phyloP scores from a whole-genome alignment of 2,797 vertebrate species.

The Antennarius maculatus region DNA sequence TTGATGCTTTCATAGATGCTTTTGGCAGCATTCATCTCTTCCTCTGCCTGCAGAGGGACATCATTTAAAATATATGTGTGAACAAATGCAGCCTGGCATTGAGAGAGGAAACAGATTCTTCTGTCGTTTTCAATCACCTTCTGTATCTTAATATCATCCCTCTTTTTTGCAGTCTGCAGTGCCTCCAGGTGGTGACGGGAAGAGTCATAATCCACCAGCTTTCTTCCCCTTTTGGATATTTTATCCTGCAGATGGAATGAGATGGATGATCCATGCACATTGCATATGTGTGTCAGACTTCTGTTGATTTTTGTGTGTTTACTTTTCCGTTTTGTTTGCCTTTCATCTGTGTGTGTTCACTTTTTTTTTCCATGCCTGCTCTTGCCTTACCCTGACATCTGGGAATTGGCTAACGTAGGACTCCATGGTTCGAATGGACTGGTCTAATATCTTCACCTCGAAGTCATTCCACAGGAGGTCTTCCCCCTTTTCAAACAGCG shows the following conservation, averaged over 20 bases:
- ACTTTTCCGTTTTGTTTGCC: constrained; percentile 24
- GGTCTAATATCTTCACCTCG: constrained; percentile 91
- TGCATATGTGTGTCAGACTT: constrained; percentile 1
- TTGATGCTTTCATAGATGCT: constrained; percentile 91
- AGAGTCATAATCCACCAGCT: constrained; percentile 95
- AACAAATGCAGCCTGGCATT: not conserved
- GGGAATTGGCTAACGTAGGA: constrained; percentile 92
- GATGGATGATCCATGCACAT: not conserved
- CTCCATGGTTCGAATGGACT: constrained; percentile 90
- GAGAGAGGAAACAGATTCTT: not conserved
- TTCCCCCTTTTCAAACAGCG: constrained; percentile 83
- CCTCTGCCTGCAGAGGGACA: constrained; percentile 84
- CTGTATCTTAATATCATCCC: constrained; percentile 91
- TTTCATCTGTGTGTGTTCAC: constrained; percentile 8
- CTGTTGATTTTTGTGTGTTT: constrained; percentile 16
- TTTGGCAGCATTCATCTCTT: constrained; percentile 87
- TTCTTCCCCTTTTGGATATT: constrained; percentile 93
- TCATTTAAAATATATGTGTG: not conserved
- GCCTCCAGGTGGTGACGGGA: constrained; percentile 92
- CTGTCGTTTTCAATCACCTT: constrained; percentile 82
- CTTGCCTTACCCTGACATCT: constrained; percentile 85
- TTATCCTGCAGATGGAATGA: constrained; percentile 83
- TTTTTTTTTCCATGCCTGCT: constrained; percentile 22
- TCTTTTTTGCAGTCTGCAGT: constrained; percentile 91
- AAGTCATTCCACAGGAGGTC: constrained; percentile 96